phyloP scores from a whole-genome alignment of 2,797 vertebrate genomes.

The Malurus splendens region DNA sequence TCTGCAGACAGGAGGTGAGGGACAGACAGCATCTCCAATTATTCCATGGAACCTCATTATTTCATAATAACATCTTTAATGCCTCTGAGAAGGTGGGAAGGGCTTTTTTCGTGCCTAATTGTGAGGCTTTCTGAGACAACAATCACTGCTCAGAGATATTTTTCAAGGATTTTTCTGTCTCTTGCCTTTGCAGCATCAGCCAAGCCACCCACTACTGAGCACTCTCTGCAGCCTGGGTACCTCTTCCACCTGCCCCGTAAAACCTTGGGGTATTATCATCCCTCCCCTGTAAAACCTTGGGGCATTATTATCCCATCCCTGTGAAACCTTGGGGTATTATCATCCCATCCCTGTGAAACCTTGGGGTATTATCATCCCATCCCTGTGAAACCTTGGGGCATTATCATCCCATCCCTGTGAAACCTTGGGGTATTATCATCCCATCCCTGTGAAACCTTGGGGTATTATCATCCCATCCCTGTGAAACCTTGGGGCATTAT shows the following conservation, averaged over 20 bases:
- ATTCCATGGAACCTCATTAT: slow-evolving; percentile 11
- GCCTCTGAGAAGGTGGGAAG: neutral
- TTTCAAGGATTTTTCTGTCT: slow-evolving; percentile 33
- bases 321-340: too few species aligned
- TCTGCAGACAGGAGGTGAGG: neutral
- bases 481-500: too few species aligned
- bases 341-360: too few species aligned
- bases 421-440: too few species aligned
- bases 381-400: too few species aligned
- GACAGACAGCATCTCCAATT: neutral
- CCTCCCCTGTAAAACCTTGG: slow-evolving; percentile 1
- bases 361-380: too few species aligned
- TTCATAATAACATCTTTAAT: slow-evolving; percentile 28
- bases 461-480: too few species aligned
- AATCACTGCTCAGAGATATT: slow-evolving; percentile 30
- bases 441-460: too few species aligned
- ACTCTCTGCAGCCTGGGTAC: neutral
- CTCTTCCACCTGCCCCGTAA: neutral
- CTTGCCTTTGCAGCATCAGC: slow-evolving; percentile 31
- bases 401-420: too few species aligned
- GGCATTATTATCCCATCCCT: too few species aligned
- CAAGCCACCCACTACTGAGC: slow-evolving; percentile 1
- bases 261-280: too few species aligned
- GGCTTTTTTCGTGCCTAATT: slow-evolving; percentile 42
- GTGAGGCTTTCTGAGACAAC: slow-evolving; percentile 19